Base-by-base conservation (phyloP, 2,797 vertebrate species). In the Rhinogobio ventralis region DNA sequence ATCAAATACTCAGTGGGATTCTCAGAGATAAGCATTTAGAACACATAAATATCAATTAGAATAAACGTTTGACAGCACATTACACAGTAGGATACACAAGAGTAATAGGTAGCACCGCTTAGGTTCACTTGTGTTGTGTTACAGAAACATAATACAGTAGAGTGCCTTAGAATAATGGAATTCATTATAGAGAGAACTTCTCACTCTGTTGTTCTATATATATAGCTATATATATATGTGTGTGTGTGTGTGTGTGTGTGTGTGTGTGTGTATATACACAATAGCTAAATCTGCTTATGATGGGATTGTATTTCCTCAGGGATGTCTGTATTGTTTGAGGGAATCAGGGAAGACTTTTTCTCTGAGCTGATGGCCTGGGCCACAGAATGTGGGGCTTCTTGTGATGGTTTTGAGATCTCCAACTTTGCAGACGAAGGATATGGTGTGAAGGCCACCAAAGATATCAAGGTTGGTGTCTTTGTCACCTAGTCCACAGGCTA, bases 271-370 rank as follows among this genome's bases (percentile, higher is more conserved):
- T n/a, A n/a, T n/a, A n/a, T 60, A 39, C 15, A 19, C 17, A 30
- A 69, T 17, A 45, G 62, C 49, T 33, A 77, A 45, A 57, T 57
- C 7, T 14, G 73, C 62, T 45, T 30, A 10, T 76, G 17, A 57
- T 77, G 19, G 19, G 49, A 25, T 69, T 57, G 36, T 49, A 42
- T 78, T 71, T 71, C 51, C 74, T 78, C 86, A 98, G 98, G 98
- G 89, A 92, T 99, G 85, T 99, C 98, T 1, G 82, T 98, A 74
- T 89, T 95, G 85, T 99, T 98, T 89, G 97, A 99, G 89, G 97
- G 97, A 87, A 96, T 92, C 92, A 97, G 98, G 93, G 96, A 98
- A 90, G 96, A 99, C 89, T 95, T 95, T 95, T 99, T 99, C 86
- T 89, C 94, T 60, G 96, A 98, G 71, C 85, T 99, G 90, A 95